phyloP scores from a whole-genome alignment of 2,113 vertebrate genomes.

The Nesoenas mayeri region DNA sequence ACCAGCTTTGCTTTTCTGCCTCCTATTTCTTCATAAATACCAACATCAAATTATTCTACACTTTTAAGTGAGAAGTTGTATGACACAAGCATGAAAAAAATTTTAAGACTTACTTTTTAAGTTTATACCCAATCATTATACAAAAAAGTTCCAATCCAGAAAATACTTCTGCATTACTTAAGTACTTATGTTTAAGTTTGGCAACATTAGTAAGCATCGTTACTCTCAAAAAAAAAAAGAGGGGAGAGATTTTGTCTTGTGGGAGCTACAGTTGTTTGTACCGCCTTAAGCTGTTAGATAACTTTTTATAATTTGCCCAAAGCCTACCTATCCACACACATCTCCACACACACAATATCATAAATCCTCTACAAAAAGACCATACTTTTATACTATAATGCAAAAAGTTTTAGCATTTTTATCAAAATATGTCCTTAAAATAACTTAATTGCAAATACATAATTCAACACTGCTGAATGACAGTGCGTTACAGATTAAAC shows the following conservation, averaged over 20 bases:
- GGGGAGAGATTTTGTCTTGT: not conserved
- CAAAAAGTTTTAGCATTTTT: not conserved
- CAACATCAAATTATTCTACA: not conserved
- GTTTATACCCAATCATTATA: not conserved
- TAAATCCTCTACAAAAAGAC: not conserved
- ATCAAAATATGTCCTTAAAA: not conserved
- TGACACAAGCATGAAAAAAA: not conserved
- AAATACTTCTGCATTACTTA: not conserved
- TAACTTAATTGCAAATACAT: not conserved
- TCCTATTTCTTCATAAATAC: not conserved
- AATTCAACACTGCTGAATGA: not conserved
- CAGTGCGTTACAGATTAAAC: not conserved
- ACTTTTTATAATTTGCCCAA: not conserved
- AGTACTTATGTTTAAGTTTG: not conserved
- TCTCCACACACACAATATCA: not conserved
- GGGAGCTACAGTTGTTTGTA: not conserved
- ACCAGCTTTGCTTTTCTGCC: not conserved
- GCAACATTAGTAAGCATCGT: not conserved
- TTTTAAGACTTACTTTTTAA: rapidly evolving
- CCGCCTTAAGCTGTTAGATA: not conserved
- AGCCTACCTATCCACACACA: not conserved
- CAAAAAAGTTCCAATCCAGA: not conserved
- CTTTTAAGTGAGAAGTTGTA: not conserved
- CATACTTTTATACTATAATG: not conserved
- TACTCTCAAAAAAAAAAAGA: not conserved